These are phyloP conservation scores for Harmothoe impar DNA, from an alignment of 2,888 invertebrate genomes.

Conservation along the genomic window DNA sequence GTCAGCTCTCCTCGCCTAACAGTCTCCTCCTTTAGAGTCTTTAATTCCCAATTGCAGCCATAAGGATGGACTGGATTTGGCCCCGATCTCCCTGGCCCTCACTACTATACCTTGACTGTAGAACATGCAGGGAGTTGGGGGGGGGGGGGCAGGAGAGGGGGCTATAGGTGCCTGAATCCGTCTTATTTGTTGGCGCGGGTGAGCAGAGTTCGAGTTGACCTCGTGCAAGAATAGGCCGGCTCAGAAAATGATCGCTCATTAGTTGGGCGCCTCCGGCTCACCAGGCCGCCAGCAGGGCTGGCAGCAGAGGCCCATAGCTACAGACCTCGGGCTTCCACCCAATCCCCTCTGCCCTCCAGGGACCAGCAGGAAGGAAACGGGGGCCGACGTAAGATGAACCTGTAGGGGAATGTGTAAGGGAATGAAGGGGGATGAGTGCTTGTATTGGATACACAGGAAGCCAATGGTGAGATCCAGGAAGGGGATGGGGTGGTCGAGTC, in stretches of 20 bases:
- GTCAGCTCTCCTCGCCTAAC: not conserved
- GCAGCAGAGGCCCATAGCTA: not conserved
- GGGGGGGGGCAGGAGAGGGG: not conserved
- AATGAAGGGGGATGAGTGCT: no score
- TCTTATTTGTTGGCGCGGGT: constrained; percentile 16
- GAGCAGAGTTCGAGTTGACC: not conserved
- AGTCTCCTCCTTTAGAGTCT: not conserved
- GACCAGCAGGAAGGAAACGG: not conserved
- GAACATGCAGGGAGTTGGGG: not conserved
- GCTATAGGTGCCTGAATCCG: not conserved
- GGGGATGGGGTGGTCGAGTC: no score
- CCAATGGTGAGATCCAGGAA: no score
- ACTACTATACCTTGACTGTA: not conserved
- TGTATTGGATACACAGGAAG: no score
- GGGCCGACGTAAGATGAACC: not conserved
- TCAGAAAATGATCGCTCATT: constrained; percentile 39
- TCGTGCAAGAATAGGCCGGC: constrained; percentile 18
- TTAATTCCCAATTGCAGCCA: constrained; percentile 14
- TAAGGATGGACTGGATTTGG: not conserved
- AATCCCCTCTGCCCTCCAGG: not conserved
- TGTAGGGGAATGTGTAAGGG: not conserved
- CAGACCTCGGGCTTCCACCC: not conserved
- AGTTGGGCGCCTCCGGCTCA: not conserved
- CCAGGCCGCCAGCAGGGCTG: not conserved
- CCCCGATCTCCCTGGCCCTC: not conserved